These are phyloP conservation scores for Strix aluco DNA, from an alignment of 2,113 vertebrate genomes.

Conservation along the genomic window DNA sequence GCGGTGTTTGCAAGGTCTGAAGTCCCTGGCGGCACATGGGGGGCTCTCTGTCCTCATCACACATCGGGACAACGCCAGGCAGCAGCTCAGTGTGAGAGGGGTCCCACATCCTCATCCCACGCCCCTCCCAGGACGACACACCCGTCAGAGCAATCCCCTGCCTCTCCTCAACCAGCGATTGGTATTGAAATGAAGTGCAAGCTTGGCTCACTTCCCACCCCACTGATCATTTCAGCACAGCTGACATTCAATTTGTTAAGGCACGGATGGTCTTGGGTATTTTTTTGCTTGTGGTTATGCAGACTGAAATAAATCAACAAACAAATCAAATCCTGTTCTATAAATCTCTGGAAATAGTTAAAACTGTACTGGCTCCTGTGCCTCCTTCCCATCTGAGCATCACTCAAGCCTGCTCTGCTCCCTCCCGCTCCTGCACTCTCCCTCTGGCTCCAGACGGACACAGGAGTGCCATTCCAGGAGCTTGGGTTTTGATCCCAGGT, in stretches of 20 bases:
- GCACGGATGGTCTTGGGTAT: background rate
- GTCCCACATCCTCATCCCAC: background rate
- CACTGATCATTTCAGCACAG: background rate
- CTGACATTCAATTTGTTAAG: background rate
- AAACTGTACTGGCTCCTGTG: background rate
- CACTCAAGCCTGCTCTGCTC: background rate
- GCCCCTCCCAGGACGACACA: background rate
- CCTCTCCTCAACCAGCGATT: background rate
- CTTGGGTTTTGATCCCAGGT: background rate
- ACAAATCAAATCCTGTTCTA: background rate
- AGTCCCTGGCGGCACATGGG: accelerated
- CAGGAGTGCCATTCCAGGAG: background rate
- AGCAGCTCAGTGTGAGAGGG: background rate
- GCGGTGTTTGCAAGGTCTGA: background rate
- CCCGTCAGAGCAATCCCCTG: accelerated
- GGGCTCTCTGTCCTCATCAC: background rate
- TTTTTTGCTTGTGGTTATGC: background rate
- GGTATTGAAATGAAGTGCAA: background rate
- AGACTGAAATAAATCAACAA: background rate
- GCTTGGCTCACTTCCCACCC: background rate
- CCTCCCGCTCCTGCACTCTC: background rate
- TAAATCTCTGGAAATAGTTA: background rate
- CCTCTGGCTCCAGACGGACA: background rate
- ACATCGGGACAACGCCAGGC: accelerated
- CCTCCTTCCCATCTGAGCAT: background rate